These are phyloP conservation scores for Caenorhabditis sp. DNA, from an alignment of 2,888 invertebrate genomes.

Conservation along the genomic window DNA sequence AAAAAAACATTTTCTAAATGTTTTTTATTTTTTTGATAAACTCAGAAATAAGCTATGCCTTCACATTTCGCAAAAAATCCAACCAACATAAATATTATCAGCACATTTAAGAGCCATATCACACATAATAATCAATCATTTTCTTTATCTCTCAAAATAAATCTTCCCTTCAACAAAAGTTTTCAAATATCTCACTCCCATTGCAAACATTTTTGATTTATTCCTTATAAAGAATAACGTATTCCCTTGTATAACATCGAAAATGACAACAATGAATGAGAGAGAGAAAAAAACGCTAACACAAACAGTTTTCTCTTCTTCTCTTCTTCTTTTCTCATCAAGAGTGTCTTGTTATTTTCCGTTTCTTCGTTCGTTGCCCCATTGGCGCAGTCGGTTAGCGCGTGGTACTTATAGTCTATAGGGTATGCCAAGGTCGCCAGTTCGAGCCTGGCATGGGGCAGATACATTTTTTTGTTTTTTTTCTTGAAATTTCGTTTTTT, in stretches of 20 bases:
- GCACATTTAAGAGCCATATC: not conserved
- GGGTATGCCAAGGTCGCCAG: constrained; percentile 54
- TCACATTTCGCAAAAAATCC: not conserved
- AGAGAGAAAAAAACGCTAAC: no score
- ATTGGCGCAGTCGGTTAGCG: constrained; percentile 66
- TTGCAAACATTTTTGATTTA: no score
- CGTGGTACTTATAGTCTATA: constrained; percentile 62
- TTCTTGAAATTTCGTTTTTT: no score
- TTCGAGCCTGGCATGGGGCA: constrained; percentile 58
- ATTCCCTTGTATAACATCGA: no score
- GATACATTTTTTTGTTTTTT: constrained; percentile 6
- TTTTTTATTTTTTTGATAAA: no score
- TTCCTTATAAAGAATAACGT: no score
- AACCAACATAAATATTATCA: not conserved
- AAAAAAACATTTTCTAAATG: no score
- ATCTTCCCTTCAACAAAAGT: not conserved
- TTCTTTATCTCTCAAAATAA: not conserved
- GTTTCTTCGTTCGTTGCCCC: constrained; percentile 31
- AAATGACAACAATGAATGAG: no score
- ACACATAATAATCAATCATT: not conserved
- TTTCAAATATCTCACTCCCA: no score
- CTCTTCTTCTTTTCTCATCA: not conserved
- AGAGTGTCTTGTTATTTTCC: not conserved
- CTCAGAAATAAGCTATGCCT: no score
- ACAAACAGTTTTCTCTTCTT: not conserved